These are phyloP conservation scores for Protula sp. DNA, from an alignment of 2,888 invertebrate genomes.

Conservation along the genomic window DNA sequence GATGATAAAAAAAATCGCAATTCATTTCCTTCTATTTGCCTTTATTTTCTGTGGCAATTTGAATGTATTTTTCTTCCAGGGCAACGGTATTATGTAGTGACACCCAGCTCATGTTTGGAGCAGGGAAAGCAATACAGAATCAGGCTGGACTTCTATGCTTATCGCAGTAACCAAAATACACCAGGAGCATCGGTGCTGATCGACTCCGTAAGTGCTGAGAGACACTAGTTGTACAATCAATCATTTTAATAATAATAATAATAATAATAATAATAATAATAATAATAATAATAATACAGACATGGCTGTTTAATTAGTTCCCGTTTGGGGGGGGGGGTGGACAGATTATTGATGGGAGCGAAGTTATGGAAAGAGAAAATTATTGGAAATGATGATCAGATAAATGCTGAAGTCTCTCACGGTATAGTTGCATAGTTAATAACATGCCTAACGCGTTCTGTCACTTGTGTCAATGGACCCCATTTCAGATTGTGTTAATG, in stretches of 20 bases:
- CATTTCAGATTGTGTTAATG: constrained; percentile 69
- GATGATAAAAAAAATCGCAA: no score
- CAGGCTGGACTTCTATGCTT: constrained; percentile 74
- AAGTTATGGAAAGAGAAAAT: no score
- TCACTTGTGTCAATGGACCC: no score
- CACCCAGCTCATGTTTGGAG: constrained; percentile 82
- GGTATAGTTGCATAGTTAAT: no score
- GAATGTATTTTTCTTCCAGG: constrained; percentile 52
- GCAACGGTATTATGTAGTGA: constrained; percentile 68
- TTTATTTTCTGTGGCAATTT: background rate
- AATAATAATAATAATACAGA: no score
- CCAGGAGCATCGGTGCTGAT: constrained; percentile 83
- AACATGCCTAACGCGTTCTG: no score
- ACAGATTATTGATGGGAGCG: no score
- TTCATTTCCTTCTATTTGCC: no score
- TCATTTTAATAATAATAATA: no score
- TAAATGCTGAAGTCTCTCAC: no score
- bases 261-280: no score
- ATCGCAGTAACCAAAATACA: constrained; percentile 62
- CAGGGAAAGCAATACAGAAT: constrained; percentile 80
- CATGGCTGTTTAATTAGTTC: background rate
- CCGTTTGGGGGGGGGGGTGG: background rate
- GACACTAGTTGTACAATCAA: background rate
- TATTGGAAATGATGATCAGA: no score
- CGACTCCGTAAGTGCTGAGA: constrained; percentile 69